A percentile compares a stretch with the other conserved stretches of the same genome.
Conservation (phyloP, 2,797 vertebrate species). For the Takifugu rubripes region DNA sequence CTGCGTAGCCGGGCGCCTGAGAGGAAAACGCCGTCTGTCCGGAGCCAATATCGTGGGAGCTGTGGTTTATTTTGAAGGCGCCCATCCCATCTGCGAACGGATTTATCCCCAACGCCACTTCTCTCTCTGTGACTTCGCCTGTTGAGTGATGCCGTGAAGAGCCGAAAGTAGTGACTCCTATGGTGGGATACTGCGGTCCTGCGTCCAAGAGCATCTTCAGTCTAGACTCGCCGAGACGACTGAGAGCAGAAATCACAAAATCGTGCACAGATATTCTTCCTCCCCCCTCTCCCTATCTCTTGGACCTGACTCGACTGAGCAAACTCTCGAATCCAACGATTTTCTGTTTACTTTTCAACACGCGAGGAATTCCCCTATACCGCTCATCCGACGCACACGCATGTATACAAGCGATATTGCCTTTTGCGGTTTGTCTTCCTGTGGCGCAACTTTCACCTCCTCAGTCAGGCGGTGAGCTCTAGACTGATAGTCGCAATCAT, state of each 20-base stretch:
- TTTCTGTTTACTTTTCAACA: constrained; percentile 75
- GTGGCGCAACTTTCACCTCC: constrained; percentile 99
- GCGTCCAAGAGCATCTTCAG: constrained; percentile 99
- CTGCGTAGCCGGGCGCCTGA: constrained; percentile 94
- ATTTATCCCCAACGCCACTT: constrained; percentile 98
- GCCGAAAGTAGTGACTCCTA: constrained; percentile 99
- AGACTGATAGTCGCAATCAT: constrained; percentile 99
- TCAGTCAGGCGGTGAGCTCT: constrained; percentile 99
- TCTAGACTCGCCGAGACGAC: constrained; percentile 81
- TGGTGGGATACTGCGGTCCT: constrained; percentile 97
- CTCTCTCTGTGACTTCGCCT: constrained; percentile 95
- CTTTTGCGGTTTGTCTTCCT: constrained; percentile 99
- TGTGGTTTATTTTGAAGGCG: constrained; percentile 98
- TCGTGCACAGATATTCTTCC: constrained; percentile 73
- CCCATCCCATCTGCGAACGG: constrained; percentile 99
- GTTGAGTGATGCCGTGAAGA: constrained; percentile 97
- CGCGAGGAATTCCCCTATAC: constrained; percentile 70
- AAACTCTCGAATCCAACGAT: constrained; percentile 70
- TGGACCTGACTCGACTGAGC: constrained; percentile 64
- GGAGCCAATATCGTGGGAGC: constrained; percentile 91
- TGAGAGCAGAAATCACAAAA: constrained; percentile 78
- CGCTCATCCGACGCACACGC: constrained; percentile 79
- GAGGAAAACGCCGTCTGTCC: constrained; percentile 97
- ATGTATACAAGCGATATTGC: constrained; percentile 92
- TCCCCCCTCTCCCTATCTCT: constrained; percentile 63